These are phyloP conservation scores for Sminthurinus signatus DNA, from an alignment of 1,140 invertebrate genomes.

Conservation along the genomic window DNA sequence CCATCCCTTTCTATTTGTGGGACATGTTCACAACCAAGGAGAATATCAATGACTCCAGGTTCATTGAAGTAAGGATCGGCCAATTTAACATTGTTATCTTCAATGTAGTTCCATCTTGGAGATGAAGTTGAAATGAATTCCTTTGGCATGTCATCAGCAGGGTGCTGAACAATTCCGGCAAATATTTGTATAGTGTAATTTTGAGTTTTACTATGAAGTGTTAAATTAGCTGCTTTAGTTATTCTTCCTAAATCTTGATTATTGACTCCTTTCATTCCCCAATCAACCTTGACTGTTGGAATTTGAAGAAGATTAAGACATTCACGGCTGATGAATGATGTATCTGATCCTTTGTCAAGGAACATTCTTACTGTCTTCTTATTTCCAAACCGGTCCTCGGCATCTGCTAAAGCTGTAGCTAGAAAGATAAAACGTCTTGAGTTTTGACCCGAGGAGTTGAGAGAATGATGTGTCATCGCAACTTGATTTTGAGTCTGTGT, in stretches of 20 bases:
- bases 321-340: background rate
- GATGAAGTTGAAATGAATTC: no score
- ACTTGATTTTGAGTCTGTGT: no score
- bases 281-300: background rate
- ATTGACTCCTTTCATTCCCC: background rate
- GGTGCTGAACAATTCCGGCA: background rate
- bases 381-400: no score
- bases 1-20: slow-evolving; percentile 39
- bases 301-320: background rate
- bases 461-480: no score
- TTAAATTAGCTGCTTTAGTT: background rate
- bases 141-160: background rate
- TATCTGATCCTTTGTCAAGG: background rate
- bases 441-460: no score
- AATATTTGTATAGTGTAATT: background rate
- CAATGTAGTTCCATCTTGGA: background rate
- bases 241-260: background rate
- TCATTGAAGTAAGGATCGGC: slow-evolving; percentile 44
- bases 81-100: slow-evolving; percentile 14
- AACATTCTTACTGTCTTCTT: no score
- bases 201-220: background rate
- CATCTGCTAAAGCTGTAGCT: no score
- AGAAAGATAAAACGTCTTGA: no score
- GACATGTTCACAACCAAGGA: slow-evolving; percentile 42
- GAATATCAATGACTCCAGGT: slow-evolving; percentile 38